Conservation (phyloP, 2,113 vertebrate genomes). For the Pterocles orientalis region DNA sequence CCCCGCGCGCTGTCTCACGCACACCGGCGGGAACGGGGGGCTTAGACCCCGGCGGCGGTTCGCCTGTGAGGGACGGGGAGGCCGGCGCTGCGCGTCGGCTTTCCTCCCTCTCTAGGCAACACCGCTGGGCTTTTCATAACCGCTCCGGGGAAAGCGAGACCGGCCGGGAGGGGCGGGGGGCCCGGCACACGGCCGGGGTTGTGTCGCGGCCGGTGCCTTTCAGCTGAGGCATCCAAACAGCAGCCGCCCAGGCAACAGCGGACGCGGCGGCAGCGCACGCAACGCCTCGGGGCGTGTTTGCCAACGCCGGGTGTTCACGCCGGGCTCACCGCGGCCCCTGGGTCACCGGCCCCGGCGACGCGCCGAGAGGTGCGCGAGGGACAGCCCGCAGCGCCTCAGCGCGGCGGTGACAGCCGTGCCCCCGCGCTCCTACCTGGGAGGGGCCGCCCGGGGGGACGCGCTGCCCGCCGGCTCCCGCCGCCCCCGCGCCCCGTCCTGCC, state of each 20-base stretch:
- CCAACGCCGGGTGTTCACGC: background rate
- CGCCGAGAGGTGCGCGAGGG: background rate
- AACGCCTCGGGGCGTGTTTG: background rate
- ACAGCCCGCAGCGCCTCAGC: background rate
- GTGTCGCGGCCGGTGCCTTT: background rate
- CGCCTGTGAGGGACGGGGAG: background rate
- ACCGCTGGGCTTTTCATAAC: background rate
- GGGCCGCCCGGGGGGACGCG: constrained; percentile 24
- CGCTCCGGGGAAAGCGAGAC: background rate
- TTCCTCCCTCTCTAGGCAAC: background rate
- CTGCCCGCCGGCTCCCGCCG: constrained; percentile 24
- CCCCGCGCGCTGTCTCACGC: background rate
- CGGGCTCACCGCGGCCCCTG: background rate
- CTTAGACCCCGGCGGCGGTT: background rate
- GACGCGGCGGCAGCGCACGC: background rate
- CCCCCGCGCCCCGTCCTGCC: background rate
- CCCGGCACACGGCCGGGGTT: background rate
- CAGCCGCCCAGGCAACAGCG: constrained; percentile 18
- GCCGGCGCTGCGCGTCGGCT: background rate
- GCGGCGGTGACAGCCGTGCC: constrained; percentile 38
- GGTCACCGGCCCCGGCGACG: background rate
- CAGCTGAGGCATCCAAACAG: background rate
- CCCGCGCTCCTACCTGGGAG: constrained; percentile 29
- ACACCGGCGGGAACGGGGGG: background rate
- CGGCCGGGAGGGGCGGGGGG: background rate